Conservation (phyloP, 2,113 vertebrate genomes). For the Toxostoma redivivum region DNA sequence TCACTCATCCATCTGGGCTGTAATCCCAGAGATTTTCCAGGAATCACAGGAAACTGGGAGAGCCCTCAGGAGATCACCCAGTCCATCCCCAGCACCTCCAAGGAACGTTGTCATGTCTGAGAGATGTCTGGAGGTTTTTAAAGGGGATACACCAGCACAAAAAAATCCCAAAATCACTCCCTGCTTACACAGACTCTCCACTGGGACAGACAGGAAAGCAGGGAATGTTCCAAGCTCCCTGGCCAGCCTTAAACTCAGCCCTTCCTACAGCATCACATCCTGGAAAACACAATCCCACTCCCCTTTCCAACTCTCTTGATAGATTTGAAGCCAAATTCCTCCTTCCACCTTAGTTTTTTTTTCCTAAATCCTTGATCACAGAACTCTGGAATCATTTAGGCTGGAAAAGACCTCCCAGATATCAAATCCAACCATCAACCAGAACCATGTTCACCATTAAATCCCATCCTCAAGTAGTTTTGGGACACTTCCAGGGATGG, state of each 20-base stretch:
- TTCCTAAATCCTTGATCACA: background rate
- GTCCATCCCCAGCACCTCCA: background rate
- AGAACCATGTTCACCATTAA: background rate
- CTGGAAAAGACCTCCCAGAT: background rate
- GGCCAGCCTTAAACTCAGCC: background rate
- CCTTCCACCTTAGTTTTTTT: background rate
- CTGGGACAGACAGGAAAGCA: background rate
- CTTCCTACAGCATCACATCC: background rate
- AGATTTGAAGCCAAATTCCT: background rate
- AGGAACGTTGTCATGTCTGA: background rate
- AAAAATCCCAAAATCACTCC: background rate
- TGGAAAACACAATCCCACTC: background rate
- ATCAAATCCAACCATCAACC: background rate
- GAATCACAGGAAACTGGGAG: background rate
- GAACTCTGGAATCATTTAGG: background rate
- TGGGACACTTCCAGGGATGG: background rate
- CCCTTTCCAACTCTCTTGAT: background rate
- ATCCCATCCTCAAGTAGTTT: background rate
- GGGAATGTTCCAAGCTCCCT: background rate
- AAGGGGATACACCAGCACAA: background rate
- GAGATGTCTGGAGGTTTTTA: background rate
- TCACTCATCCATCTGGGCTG: background rate
- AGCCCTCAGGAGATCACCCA: background rate
- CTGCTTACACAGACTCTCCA: background rate
- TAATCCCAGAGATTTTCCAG: background rate